These are phyloP conservation scores for Clarias platycephalus DNA, from an alignment of 2,797 vertebrate genomes.

Conservation along the genomic window DNA sequence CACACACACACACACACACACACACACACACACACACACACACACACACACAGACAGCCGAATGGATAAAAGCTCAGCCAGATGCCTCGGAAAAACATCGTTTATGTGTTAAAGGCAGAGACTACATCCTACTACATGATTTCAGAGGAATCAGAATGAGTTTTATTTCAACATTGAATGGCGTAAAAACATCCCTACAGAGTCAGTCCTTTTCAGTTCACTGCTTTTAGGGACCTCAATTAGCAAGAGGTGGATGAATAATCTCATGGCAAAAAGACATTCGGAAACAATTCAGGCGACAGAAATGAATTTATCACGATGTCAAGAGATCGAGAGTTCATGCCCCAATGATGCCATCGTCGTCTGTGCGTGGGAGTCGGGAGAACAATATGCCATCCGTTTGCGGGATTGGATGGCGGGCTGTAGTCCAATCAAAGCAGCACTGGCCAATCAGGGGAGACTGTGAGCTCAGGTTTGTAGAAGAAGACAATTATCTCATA, in stretches of 20 bases:
- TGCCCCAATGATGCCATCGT: not conserved
- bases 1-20: too few species aligned
- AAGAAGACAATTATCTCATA: not conserved
- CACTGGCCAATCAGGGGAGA: not conserved
- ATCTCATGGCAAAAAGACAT: not conserved
- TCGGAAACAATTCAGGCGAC: not conserved
- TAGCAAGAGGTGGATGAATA: not conserved
- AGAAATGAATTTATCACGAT: not conserved
- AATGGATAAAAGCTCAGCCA: conserved; percentile 38
- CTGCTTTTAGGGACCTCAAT: not conserved
- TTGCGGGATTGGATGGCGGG: not conserved
- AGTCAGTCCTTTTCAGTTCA: not conserved
- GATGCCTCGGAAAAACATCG: conserved; percentile 41
- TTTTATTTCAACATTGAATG: not conserved
- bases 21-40: not conserved
- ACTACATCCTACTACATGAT: not conserved
- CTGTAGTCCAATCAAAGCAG: not conserved
- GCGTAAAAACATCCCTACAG: not conserved
- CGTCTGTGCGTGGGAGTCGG: not conserved
- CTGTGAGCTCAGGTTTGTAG: not conserved
- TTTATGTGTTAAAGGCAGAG: not conserved
- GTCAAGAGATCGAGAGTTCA: not conserved
- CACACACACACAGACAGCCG: conserved; percentile 13
- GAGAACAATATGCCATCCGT: not conserved
- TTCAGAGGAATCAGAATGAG: conserved; percentile 7